These are phyloP conservation scores for Drosophila neotestacea DNA, from an alignment of 2,888 invertebrate genomes.

Conservation along the genomic window DNA sequence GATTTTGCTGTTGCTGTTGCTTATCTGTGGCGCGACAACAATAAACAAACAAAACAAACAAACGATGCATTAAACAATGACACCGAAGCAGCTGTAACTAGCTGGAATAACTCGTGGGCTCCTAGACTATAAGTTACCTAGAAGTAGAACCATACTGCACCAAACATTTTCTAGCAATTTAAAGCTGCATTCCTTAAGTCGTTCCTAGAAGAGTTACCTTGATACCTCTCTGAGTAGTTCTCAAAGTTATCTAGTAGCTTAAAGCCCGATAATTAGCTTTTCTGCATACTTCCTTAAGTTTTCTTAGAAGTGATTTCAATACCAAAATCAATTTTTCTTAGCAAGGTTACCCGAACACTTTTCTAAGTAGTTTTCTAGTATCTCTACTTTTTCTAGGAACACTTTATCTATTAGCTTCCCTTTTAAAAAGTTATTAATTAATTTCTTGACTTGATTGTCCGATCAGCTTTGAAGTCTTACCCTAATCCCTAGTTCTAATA, in stretches of 20 bases:
- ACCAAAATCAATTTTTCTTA: too few relatives aligned
- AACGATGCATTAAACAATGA: slow-evolving; percentile 65
- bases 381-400: background rate
- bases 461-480: background rate
- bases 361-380: background rate
- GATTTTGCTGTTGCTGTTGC: slow-evolving; percentile 6
- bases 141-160: background rate
- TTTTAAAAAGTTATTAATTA: too few relatives aligned
- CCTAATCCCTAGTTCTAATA: background rate
- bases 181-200: background rate
- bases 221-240: too few relatives aligned
- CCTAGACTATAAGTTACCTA: background rate
- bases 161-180: background rate
- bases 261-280: background rate
- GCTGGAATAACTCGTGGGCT: slow-evolving; percentile 4
- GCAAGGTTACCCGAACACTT: too few relatives aligned
- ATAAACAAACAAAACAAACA: slow-evolving; percentile 60
- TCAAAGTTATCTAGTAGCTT: too few relatives aligned
- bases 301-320: background rate
- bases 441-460: background rate
- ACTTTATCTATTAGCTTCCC: background rate
- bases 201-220: background rate
- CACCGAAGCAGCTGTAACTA: slow-evolving; percentile 38
- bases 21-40: slow-evolving; percentile 60
- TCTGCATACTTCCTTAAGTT: background rate